These are phyloP conservation scores for Ataeniobius toweri DNA, from an alignment of 2,797 vertebrate species.

Conservation along the genomic window DNA sequence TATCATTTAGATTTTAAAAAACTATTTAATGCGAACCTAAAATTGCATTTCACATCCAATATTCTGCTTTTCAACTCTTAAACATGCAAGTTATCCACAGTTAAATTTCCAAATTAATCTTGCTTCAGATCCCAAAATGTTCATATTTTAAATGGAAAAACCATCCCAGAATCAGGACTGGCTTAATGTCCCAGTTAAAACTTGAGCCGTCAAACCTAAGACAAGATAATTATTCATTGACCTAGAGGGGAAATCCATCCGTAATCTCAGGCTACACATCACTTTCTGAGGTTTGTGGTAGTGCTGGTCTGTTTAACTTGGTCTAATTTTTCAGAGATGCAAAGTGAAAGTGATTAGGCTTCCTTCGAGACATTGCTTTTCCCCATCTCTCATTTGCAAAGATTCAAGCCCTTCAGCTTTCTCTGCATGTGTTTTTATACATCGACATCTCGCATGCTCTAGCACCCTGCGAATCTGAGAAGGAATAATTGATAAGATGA, in stretches of 20 bases:
- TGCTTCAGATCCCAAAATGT: constrained; percentile 19
- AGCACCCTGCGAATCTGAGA: constrained; percentile 10
- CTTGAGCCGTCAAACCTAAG: constrained; percentile 52
- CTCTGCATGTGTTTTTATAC: constrained; percentile 15
- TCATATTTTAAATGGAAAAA: constrained; percentile 6
- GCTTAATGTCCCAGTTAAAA: constrained; percentile 42
- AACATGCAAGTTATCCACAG: constrained; percentile 5
- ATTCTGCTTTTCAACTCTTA: background rate
- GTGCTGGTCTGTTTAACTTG: constrained; percentile 65
- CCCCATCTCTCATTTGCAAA: constrained; percentile 23
- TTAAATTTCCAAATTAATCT: constrained; percentile 16
- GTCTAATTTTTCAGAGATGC: constrained; percentile 60
- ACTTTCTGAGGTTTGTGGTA: constrained; percentile 19
- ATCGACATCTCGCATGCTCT: constrained; percentile 19
- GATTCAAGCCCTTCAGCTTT: constrained; percentile 26
- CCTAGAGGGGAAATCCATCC: constrained; percentile 60
- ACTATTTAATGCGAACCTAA: background rate
- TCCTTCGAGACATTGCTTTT: constrained; percentile 33
- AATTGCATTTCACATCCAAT: background rate
- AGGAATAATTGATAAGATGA: constrained; percentile 26
- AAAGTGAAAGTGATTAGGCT: constrained; percentile 60
- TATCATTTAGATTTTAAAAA: constrained; percentile 12
- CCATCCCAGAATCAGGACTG: background rate
- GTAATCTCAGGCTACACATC: constrained; percentile 50
- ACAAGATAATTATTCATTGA: constrained; percentile 73